A percentile compares a stretch with the other conserved stretches of the same genome.
Evolutionary conservation across 2,888 invertebrate genomes (phyloP).

Genomic region (Diadromus collaris): DNA sequence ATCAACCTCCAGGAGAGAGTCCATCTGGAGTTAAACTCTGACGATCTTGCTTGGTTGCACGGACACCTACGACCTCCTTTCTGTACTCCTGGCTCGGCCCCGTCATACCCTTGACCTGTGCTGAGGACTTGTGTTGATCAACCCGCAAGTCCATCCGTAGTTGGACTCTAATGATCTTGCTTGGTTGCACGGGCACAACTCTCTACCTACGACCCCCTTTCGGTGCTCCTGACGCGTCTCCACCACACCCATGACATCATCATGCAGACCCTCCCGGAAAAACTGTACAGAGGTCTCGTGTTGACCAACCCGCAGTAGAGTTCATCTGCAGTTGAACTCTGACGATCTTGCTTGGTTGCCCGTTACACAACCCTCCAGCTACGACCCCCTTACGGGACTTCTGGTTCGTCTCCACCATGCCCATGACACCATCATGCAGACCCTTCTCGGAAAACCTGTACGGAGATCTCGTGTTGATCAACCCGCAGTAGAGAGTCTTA

Average conservation of each 20-base stretch:
- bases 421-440: background rate
- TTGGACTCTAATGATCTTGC: too few species aligned
- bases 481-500: background rate
- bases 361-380: constrained; percentile 26
- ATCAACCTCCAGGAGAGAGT: constrained; percentile 16
- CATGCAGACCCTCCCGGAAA: background rate
- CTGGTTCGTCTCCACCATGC: background rate
- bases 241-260: background rate
- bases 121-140: constrained; percentile 10
- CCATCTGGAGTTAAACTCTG: constrained; percentile 23
- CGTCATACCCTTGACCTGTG: background rate
- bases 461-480: constrained; percentile 13
- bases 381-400: constrained; percentile 1
- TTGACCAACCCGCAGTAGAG: background rate
- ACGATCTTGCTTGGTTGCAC: too few species aligned
- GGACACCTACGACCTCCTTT: constrained; percentile 9
- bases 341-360: too few species aligned
- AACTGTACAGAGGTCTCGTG: background rate
- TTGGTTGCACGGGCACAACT: constrained; percentile 32
- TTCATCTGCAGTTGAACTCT: too few species aligned
- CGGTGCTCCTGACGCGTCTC: constrained; percentile 4
- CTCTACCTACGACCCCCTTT: constrained; percentile 10
- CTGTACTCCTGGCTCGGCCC: background rate
- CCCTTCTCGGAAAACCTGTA: background rate
- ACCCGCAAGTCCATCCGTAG: too few species aligned